Percentiles rank a stretch among this genome's conserved stretches.
These are phyloP conservation scores for Xiphorhynchus elegans DNA, from an alignment of 2,113 vertebrate genomes.

Conservation along the genomic window DNA sequence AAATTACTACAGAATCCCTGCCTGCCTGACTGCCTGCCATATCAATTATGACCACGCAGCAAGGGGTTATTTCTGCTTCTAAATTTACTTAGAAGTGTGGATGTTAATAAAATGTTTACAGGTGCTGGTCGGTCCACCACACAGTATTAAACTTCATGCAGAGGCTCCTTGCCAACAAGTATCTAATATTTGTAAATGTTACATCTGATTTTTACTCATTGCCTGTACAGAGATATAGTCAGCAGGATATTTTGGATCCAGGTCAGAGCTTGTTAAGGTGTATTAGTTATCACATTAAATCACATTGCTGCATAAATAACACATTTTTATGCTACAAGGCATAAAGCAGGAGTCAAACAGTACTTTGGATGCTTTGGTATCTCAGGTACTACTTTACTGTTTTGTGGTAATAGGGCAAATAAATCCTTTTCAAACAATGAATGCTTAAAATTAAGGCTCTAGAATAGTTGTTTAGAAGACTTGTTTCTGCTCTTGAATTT, in stretches of 20 bases:
- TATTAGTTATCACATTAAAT: not conserved
- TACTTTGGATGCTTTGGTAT: not conserved
- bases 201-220: not conserved
- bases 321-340: not conserved
- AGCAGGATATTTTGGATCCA: not conserved
- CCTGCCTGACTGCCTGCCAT: not conserved
- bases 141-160: not conserved
- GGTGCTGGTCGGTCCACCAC: not conserved
- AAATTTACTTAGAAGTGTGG: not conserved
- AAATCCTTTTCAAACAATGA: not conserved
- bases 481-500: not conserved
- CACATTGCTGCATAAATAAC: not conserved
- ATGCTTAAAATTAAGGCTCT: not conserved
- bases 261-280: not conserved
- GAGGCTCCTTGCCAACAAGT: not conserved
- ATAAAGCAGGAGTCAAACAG: not conserved
- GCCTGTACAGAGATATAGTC: not conserved
- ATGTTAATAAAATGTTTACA: not conserved
- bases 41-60: not conserved
- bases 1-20: not conserved
- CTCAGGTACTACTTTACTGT: not conserved
- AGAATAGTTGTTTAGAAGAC: not conserved
- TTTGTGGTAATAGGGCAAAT: not conserved
- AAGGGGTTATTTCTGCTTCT: not conserved
- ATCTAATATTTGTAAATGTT: not conserved